Percentiles rank a stretch among this genome's conserved stretches.
Conservation (phyloP, 2,113 vertebrate genomes). For the Dicerorhinus sumatrensis region DNA sequence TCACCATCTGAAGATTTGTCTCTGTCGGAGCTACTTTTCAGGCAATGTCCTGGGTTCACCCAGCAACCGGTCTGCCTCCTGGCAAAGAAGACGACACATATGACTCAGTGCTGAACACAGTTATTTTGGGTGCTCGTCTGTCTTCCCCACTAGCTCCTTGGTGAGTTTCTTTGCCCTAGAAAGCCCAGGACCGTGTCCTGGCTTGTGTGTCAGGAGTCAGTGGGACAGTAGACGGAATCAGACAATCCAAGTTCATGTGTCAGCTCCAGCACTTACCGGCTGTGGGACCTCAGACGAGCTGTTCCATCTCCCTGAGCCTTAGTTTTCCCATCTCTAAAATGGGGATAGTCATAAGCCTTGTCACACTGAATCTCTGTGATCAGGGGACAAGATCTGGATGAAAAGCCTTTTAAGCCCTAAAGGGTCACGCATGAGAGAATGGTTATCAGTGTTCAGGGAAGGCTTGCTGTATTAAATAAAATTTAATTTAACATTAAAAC, state of each 20-base stretch:
- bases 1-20: neutral
- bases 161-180: neutral
- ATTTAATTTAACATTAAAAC: conserved; percentile 48
- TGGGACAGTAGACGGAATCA: neutral
- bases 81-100: neutral
- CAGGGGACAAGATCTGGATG: neutral
- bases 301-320: neutral
- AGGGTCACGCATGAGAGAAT: neutral
- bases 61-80: neutral
- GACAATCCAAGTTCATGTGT: neutral
- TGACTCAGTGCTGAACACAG: neutral
- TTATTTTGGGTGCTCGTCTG: neutral
- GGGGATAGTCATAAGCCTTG: neutral
- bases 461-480: conserved; percentile 39
- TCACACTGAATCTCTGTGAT: neutral
- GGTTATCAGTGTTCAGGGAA: conserved; percentile 10
- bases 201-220: neutral
- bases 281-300: neutral
- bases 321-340: neutral
- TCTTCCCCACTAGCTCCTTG: neutral
- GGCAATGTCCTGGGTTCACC: neutral
- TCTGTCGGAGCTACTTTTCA: neutral
- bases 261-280: neutral
- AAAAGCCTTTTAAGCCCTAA: neutral
- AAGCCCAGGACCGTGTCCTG: neutral